Conservation (phyloP, 2,888 invertebrate genomes). For the Scaptomyza flava region DNA sequence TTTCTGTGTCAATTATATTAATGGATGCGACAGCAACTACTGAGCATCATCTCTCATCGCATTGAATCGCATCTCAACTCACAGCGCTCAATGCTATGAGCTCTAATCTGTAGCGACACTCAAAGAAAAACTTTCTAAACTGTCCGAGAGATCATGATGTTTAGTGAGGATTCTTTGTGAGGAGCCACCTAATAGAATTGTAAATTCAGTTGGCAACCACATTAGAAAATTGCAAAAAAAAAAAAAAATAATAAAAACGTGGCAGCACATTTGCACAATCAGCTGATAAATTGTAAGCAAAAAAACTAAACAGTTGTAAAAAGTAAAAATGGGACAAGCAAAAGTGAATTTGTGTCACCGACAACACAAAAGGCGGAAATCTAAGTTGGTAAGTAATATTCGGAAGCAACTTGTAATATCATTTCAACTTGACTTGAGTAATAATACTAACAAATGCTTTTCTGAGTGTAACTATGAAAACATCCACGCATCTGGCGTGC, state of each 20-base stretch:
- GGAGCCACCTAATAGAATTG: not conserved
- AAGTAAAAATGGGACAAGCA: not conserved
- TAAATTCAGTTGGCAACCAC: not conserved
- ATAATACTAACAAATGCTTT: not conserved
- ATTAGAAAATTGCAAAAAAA: not conserved
- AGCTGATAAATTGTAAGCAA: not conserved
- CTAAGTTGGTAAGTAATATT: not conserved
- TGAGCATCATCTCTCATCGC: slow-evolving; percentile 47
- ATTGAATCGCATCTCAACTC: slow-evolving; percentile 7
- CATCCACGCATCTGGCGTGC: slow-evolving; percentile 52
- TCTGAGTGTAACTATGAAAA: slow-evolving; percentile 22
- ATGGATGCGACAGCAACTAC: slow-evolving; percentile 63
- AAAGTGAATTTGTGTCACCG: not conserved
- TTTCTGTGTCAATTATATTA: slow-evolving; percentile 81
- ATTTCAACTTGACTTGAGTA: not conserved
- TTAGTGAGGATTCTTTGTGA: not conserved
- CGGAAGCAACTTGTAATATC: not conserved
- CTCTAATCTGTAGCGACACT: slow-evolving; percentile 12
- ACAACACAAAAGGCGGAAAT: not conserved
- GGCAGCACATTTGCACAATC: not conserved
- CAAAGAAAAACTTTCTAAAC: not conserved
- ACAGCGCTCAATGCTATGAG: slow-evolving; percentile 13
- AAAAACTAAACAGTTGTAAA: not conserved
- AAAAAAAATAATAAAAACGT: not conserved
- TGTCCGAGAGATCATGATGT: not conserved